phyloP scores from a whole-genome alignment of 2,797 vertebrate genomes.

The Melopsittacus undulatus region DNA sequence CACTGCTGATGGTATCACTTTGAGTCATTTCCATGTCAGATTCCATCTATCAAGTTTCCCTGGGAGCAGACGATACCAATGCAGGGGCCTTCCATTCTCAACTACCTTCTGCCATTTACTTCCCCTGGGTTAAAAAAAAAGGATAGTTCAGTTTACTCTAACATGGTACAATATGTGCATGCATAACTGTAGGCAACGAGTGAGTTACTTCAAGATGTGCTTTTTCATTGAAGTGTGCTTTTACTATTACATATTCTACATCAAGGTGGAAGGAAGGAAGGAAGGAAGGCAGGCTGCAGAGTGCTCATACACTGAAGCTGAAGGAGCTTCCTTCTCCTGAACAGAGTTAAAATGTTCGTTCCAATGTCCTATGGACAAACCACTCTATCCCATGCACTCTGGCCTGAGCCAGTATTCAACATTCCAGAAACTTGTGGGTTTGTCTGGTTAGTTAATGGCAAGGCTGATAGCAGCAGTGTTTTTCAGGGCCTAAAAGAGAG shows the following conservation, averaged over 20 bases:
- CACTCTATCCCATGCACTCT: slow-evolving; percentile 46
- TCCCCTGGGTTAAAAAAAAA: slow-evolving; percentile 23
- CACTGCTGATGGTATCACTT: too few relatives aligned
- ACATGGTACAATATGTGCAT: slow-evolving; percentile 70
- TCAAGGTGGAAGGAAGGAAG: too few relatives aligned
- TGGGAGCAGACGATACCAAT: too few relatives aligned
- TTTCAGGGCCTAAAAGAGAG: slow-evolving; percentile 87
- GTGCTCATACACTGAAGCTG: slow-evolving; percentile 57
- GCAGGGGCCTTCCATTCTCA: too few relatives aligned
- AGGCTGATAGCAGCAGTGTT: slow-evolving; percentile 98
- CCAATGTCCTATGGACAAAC: slow-evolving; percentile 52
- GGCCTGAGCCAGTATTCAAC: slow-evolving; percentile 71
- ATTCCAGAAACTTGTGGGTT: slow-evolving; percentile 92
- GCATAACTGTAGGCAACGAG: slow-evolving; percentile 48
- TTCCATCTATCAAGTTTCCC: too few relatives aligned
- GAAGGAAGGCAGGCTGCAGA: slow-evolving; percentile 64
- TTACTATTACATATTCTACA: slow-evolving; percentile 62
- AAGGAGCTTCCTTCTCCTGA: slow-evolving; percentile 64
- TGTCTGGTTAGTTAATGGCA: slow-evolving; percentile 98
- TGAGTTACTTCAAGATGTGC: slow-evolving; percentile 60
- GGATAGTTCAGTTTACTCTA: slow-evolving; percentile 61
- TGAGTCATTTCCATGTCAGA: too few relatives aligned
- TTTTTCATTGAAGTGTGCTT: too few relatives aligned
- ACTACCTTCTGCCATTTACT: too few relatives aligned
- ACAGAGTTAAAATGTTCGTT: slow-evolving; percentile 55